Conservation (phyloP, 2,797 vertebrate genomes). For the Trematomus bernacchii region DNA sequence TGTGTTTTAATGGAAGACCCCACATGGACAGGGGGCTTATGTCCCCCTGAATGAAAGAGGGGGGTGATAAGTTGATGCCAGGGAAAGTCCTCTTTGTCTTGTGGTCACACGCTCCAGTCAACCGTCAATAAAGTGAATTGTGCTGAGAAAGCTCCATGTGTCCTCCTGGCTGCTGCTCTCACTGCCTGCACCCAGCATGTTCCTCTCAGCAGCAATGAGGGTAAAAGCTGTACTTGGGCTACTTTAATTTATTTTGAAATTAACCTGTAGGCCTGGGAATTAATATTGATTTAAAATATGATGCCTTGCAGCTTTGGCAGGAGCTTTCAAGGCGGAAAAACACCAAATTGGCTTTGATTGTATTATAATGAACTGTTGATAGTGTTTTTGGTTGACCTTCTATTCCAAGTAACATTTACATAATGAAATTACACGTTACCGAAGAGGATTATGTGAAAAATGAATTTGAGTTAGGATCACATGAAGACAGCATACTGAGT, state of each 20-base stretch:
- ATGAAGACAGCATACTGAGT: too few relatives aligned
- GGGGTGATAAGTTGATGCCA: slow-evolving; percentile 73
- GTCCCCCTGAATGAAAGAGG: slow-evolving; percentile 67
- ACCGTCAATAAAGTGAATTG: slow-evolving; percentile 77
- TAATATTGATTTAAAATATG: not conserved
- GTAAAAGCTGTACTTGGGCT: not conserved
- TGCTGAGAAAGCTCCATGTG: slow-evolving; percentile 43
- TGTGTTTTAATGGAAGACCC: slow-evolving; percentile 69
- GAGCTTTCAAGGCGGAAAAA: not conserved
- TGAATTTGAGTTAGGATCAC: too few relatives aligned
- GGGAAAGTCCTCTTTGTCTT: slow-evolving; percentile 79
- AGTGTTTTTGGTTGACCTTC: not conserved
- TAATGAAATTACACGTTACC: not conserved
- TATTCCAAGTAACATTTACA: not conserved
- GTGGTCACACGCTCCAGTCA: slow-evolving; percentile 74
- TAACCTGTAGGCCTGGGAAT: not conserved
- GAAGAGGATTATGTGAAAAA: too few relatives aligned
- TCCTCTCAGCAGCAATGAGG: not conserved
- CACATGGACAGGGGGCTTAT: slow-evolving; percentile 58
- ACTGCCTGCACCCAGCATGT: slow-evolving; percentile 10
- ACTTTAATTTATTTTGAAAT: not conserved
- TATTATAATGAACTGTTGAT: not conserved
- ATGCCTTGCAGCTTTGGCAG: not conserved
- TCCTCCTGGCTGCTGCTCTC: slow-evolving; percentile 26
- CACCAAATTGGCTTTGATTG: not conserved